Conservation (phyloP, 2,888 invertebrate species). For the Xanthia togata region DNA sequence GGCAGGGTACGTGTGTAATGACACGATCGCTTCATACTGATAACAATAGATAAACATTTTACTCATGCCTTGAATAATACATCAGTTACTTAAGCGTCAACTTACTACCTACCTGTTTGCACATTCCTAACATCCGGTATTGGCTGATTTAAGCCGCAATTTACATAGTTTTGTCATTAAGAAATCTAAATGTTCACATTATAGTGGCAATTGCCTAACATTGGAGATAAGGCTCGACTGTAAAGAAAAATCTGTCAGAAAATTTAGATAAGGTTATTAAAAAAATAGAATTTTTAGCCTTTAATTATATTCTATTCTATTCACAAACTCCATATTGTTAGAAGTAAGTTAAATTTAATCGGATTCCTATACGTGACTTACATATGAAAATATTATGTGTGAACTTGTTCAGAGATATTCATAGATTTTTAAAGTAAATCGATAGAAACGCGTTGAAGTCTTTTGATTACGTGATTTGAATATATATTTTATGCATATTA, state of each 20-base stretch:
- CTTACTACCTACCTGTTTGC: constrained; percentile 56
- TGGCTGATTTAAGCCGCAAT: constrained; percentile 51
- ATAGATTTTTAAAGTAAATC: constrained; percentile 62
- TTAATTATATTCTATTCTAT: constrained; percentile 36
- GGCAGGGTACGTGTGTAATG: constrained; percentile 85
- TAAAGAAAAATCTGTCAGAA: constrained; percentile 53
- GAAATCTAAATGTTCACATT: constrained; percentile 57
- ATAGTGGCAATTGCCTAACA: constrained; percentile 53
- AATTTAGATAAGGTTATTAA: constrained; percentile 41
- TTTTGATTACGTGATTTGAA: constrained; percentile 57
- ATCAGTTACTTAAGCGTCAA: constrained; percentile 72
- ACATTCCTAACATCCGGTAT: constrained; percentile 52
- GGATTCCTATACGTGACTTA: constrained; percentile 52
- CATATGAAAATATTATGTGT: constrained; percentile 46
- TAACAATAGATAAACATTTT: constrained; percentile 85
- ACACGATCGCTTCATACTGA: constrained; percentile 83
- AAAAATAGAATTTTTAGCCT: constrained; percentile 46
- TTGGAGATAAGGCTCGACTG: constrained; percentile 48
- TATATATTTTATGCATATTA: constrained; percentile 35
- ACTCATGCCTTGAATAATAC: constrained; percentile 81
- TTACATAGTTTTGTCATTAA: constrained; percentile 59
- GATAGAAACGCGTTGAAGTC: constrained; percentile 56
- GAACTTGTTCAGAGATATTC: constrained; percentile 52
- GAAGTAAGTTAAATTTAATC: constrained; percentile 48
- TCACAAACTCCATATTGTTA: constrained; percentile 37